Percentiles rank a stretch among this genome's conserved stretches.
These are phyloP conservation scores for Deroplatys truncata DNA, from an alignment of 2,888 invertebrate species.

Conservation along the genomic window DNA sequence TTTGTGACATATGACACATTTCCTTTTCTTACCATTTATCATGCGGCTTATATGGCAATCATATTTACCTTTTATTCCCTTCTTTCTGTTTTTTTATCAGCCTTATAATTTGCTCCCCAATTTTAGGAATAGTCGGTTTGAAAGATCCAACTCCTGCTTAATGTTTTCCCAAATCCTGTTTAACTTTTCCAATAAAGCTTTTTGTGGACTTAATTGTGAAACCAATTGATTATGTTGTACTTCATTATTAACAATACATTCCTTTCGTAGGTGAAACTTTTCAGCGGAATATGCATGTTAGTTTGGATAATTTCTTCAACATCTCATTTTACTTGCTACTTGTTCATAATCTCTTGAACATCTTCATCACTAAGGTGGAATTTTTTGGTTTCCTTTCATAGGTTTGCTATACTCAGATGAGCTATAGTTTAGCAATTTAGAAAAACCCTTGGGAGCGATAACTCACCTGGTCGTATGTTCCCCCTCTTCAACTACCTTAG, in stretches of 20 bases:
- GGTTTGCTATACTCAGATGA: not conserved
- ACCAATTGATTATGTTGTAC: not conserved
- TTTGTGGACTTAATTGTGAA: not conserved
- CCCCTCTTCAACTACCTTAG: too few species aligned
- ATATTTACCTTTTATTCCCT: not conserved
- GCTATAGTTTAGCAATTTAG: too few species aligned
- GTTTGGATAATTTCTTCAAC: not conserved
- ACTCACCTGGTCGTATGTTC: too few species aligned
- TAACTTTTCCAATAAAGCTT: not conserved
- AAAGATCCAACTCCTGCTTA: not conserved
- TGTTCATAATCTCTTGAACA: not conserved
- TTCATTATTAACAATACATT: not conserved
- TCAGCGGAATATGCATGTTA: not conserved
- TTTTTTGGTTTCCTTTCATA: not conserved
- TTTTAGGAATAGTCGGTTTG: not conserved
- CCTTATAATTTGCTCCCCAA: not conserved
- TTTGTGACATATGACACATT: conserved; percentile 53
- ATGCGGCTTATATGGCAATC: not conserved
- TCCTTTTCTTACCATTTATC: conserved; percentile 7
- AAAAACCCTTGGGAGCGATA: too few species aligned
- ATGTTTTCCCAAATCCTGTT: not conserved
- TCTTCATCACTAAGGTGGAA: not conserved
- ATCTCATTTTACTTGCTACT: not conserved
- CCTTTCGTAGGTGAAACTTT: not conserved
- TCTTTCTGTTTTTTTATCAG: not conserved